Base-by-base conservation (phyloP, 2,113 vertebrate species). In the Ariopsis seemanni region DNA sequence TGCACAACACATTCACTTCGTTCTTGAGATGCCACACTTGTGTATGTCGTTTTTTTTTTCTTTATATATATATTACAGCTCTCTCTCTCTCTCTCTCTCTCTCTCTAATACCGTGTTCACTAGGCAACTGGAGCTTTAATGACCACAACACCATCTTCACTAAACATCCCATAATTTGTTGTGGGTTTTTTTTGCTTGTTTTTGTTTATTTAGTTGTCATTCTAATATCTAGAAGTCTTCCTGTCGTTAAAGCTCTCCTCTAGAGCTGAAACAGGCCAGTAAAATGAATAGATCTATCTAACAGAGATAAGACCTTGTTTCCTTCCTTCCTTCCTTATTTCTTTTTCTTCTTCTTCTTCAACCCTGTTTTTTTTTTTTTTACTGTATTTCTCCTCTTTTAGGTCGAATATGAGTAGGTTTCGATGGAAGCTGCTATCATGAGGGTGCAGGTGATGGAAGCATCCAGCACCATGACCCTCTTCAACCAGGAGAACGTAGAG, bases 401-500 rank as follows among this genome's bases (percentile, higher is more conserved):
- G 91, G 85, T 55, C 86, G 9, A 91, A 77, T 89, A 96, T 95
- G 94, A 93, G 93, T 91, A 90, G 91, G 91, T 81, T n/a, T 74
- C 91, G 75, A 72, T 91, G 90, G 90, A 93, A 92, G 92, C 91
- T 90, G 92, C 91, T 90, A 74, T 91, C 91, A 90, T 90, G 92
- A 91, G 90, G 91, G 91, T 94, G 93, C 91, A 92, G 88, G 93
- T 92, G 93, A 94, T 94, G 86, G 87, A 93, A 92, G 91, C 89
- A 91, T 90, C 91, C 82, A 91, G 83, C 92, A 96, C 92, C 96
- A 99, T 99, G 97, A 97, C 96, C 14, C 94, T 97, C 90, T 98
- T 99, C 95, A 96, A 96, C 92, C 97, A 97, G 91, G 97, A 99
- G 91, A 98, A 98, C 94, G 95, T 98, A 90, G 97, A 98, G 93